These are phyloP conservation scores for Capitella teleta DNA, from an alignment of 1,140 invertebrate species.

Conservation along the genomic window DNA sequence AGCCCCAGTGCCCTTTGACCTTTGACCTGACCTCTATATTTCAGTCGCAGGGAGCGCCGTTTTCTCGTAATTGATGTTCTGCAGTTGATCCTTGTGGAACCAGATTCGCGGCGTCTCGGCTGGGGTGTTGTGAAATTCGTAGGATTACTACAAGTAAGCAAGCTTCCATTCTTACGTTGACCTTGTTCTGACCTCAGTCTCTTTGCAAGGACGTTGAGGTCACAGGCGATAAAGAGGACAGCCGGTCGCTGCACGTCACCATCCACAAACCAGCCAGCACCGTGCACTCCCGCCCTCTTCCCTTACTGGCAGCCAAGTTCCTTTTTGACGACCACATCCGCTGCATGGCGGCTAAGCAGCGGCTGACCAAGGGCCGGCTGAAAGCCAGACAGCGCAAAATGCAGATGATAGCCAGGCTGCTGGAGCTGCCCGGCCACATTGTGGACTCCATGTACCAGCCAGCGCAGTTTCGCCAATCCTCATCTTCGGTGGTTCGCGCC, in stretches of 20 bases:
- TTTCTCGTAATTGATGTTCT: slow-evolving; percentile 90
- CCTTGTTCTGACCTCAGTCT: background rate
- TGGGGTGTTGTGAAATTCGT: slow-evolving; percentile 96
- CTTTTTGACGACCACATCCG: slow-evolving; percentile 98
- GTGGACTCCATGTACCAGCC: slow-evolving; percentile 14
- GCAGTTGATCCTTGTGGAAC: slow-evolving; percentile 92
- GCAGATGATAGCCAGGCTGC: slow-evolving; percentile 79
- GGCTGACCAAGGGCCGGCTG: slow-evolving; percentile 70
- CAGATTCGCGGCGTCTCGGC: slow-evolving; percentile 78
- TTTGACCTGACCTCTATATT: too few relatives aligned
- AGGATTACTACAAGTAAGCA: slow-evolving; percentile 49
- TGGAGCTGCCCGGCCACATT: slow-evolving; percentile 58
- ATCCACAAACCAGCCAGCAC: slow-evolving; percentile 64
- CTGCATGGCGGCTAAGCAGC: slow-evolving; percentile 79
- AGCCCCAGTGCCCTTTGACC: too few relatives aligned
- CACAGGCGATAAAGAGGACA: slow-evolving; percentile 88
- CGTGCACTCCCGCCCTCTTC: slow-evolving; percentile 37
- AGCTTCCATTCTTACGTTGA: too few relatives aligned
- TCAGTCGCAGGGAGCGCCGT: slow-evolving; percentile 50
- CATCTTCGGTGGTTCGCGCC: too few relatives aligned
- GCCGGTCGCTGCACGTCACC: slow-evolving; percentile 85
- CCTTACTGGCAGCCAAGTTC: slow-evolving; percentile 80
- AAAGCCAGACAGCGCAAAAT: slow-evolving; percentile 91
- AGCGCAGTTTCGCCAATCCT: too few relatives aligned
- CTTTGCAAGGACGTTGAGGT: slow-evolving; percentile 52